Conservation (phyloP, 2,888 invertebrate genomes). For the Phaedon cochleariae region DNA sequence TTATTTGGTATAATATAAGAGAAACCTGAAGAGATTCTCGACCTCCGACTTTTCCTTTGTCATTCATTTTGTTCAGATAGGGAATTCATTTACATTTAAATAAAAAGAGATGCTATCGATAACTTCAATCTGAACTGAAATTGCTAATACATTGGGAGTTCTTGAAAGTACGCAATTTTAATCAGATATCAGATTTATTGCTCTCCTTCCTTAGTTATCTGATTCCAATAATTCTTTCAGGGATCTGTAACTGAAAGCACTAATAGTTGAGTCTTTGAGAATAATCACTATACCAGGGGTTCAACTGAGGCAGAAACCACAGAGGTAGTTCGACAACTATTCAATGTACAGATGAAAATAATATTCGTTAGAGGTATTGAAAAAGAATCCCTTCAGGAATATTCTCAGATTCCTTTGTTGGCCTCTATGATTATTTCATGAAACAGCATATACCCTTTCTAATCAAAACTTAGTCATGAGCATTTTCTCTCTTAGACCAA, state of each 20-base stretch:
- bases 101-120: conserved; percentile 36
- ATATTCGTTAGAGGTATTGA: too few species aligned
- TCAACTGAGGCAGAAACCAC: too few species aligned
- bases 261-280: too few species aligned
- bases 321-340: too few species aligned
- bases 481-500: too few species aligned
- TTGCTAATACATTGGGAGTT: conserved; percentile 33
- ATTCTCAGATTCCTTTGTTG: too few species aligned
- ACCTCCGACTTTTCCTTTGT: conserved; percentile 23
- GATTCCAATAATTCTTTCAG: conserved; percentile 11
- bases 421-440: too few species aligned
- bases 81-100: conserved; percentile 38
- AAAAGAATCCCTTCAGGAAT: too few species aligned
- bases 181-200: conserved; percentile 36
- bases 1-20: conserved; percentile 20
- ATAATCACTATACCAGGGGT: too few species aligned
- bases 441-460: too few species aligned
- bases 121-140: conserved; percentile 32
- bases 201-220: conserved; percentile 23
- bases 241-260: not conserved
- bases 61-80: conserved; percentile 27
- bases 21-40: conserved; percentile 28
- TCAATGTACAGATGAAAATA: too few species aligned
- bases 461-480: too few species aligned
- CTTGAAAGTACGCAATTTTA: conserved; percentile 34